Evolutionary conservation across 1,140 invertebrate species (phyloP).

Genomic region (Thaumetopoea pityocampa): DNA sequence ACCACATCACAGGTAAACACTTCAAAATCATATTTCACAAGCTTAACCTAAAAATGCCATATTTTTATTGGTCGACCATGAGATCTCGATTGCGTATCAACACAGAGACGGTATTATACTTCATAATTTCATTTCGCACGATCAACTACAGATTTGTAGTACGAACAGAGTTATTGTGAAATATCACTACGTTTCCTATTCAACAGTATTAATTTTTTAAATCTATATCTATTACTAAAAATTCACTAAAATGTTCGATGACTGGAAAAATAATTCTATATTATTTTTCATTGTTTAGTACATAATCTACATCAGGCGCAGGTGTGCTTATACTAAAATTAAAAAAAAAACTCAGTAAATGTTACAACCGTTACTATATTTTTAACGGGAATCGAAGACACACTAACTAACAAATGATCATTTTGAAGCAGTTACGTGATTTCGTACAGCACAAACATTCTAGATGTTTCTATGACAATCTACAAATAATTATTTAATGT

Average conservation of each 20-base stretch:
- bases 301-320: conserved; percentile 13
- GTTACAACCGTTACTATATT: conserved; percentile 41
- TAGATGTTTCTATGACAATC: conserved; percentile 38
- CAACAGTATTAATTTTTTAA: conserved; percentile 51
- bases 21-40: conserved; percentile 46
- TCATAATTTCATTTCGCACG: conserved; percentile 55
- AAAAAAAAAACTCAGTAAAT: conserved; percentile 33
- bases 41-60: conserved; percentile 74
- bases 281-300: conserved; percentile 19
- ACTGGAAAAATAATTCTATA: conserved; percentile 25
- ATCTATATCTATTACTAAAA: conserved; percentile 26
- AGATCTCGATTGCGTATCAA: conserved; percentile 67
- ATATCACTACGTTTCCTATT: conserved; percentile 57
- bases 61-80: conserved; percentile 74
- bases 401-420: conserved; percentile 38
- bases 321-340: conserved; percentile 35
- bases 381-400: conserved; percentile 30
- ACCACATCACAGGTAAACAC: conserved; percentile 8
- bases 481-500: conserved; percentile 31
- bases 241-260: conserved; percentile 31
- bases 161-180: conserved; percentile 56
- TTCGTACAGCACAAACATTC: conserved; percentile 35
- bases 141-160: conserved; percentile 60
- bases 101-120: conserved; percentile 51
- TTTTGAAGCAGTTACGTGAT: conserved; percentile 48